Base-by-base conservation (phyloP, 2,113 vertebrate genomes). In the Bos javanicus region DNA sequence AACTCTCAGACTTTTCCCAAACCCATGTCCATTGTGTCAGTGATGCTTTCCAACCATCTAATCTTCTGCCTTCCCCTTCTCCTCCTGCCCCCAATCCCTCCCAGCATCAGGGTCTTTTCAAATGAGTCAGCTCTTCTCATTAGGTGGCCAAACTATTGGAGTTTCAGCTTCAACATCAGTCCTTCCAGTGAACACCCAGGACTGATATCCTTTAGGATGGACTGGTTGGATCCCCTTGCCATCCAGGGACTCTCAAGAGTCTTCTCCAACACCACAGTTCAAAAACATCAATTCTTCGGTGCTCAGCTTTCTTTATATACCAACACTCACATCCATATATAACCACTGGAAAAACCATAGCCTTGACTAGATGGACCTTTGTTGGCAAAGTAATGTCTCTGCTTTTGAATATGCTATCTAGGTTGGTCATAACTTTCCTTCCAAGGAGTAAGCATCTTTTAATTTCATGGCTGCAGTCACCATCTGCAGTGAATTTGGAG, bases 271-370 rank as follows among this genome's bases (percentile, higher is more conserved):
- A 43, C 3, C 11, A 14, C 36, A 14, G 11, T 43, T 43, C 36
- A 25, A 43, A 74, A 74, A 3, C 11, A 26, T 74, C 19, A 39
- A 4, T 43, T 25, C 36, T 43, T 74, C 0, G 0, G 21, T 1
- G 1, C 71, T 74, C 71, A 43, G 36, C 71, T 4, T 74, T 74
- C 36, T 74, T 25, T 14, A 14, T 7, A 16, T 23, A 26, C 36
- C 71, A 74, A 43, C 11, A 43, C 36, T 74, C 36, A 74, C 36
- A 74, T 43, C 11, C 21, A 74, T 74, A 74, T 36, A 26, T 14
- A 2, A 14, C 1, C 0, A 74, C 5, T 25, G 36, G 71, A 43
- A 43, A 74, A 74, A 74, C 21, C 36, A 26, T 43, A 74, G 36
- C 6, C 11, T 23, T 74, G 36, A 43, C 71, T 74, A 43, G 6